These are phyloP conservation scores for Tokudaia tokunoshimensis DNA, from an alignment of 2,797 vertebrate species.

Conservation along the genomic window DNA sequence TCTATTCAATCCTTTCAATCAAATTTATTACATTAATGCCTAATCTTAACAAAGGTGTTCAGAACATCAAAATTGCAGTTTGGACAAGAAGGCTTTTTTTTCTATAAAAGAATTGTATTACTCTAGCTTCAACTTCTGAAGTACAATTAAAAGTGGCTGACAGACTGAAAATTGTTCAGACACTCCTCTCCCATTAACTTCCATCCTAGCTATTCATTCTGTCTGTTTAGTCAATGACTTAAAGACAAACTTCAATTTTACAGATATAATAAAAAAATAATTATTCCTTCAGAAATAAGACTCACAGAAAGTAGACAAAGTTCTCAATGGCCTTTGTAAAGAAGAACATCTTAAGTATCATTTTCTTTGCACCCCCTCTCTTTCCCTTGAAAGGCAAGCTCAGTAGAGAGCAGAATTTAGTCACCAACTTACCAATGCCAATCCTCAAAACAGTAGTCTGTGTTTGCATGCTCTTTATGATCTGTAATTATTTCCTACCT, in stretches of 20 bases:
- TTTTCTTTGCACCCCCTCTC: constrained; percentile 46
- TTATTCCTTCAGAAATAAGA: constrained; percentile 61
- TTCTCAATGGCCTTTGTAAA: constrained; percentile 22
- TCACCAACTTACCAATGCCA: constrained; percentile 51
- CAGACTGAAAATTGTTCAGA: constrained; percentile 25
- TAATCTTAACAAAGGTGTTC: constrained; percentile 42
- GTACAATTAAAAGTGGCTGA: constrained; percentile 63
- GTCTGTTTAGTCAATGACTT: constrained; percentile 41
- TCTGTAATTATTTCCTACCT: constrained; percentile 48
- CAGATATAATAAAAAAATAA: constrained; percentile 55
- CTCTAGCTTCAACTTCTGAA: constrained; percentile 63
- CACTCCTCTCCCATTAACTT: constrained; percentile 41
- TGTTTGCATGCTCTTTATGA: constrained; percentile 51
- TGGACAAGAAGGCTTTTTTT: constrained; percentile 4
- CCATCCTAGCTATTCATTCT: constrained; percentile 50
- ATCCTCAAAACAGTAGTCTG: constrained; percentile 18
- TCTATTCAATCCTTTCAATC: constrained; percentile 66
- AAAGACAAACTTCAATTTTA: constrained; percentile 39
- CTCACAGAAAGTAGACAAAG: constrained; percentile 12
- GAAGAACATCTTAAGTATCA: constrained; percentile 21
- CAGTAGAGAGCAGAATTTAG: constrained; percentile 45
- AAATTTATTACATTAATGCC: constrained; percentile 62
- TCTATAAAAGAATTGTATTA: constrained; percentile 47
- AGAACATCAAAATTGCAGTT: constrained; percentile 62
- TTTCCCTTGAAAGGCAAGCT: constrained; percentile 56